Conservation (phyloP, 2,797 vertebrate genomes). For the Triplophysa yarkandensis region DNA sequence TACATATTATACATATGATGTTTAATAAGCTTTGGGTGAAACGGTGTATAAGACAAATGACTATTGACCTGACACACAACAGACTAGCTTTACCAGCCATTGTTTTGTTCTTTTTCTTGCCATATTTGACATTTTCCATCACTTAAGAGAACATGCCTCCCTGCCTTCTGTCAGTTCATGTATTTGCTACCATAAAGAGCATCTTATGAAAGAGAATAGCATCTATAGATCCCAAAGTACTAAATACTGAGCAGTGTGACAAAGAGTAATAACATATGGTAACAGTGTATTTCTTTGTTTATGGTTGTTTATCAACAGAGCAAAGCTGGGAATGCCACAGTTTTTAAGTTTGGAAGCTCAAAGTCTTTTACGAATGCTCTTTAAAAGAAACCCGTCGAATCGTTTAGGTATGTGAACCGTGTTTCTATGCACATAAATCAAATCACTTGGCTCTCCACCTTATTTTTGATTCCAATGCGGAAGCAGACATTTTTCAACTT, state of each 20-base stretch:
- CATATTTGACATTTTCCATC: too few species aligned
- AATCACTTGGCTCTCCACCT: background rate
- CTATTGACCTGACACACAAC: too few species aligned
- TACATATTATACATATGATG: background rate
- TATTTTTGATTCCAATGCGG: too few species aligned
- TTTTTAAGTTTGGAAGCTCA: slow-evolving; percentile 97
- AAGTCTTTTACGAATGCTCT: slow-evolving; percentile 95
- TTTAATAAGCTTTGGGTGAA: background rate
- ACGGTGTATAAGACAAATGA: background rate
- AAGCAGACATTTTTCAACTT: too few species aligned
- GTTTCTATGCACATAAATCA: background rate
- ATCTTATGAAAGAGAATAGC: too few species aligned
- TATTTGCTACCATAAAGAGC: too few species aligned
- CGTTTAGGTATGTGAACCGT: slow-evolving; percentile 83
- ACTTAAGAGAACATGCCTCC: too few species aligned
- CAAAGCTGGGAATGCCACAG: slow-evolving; percentile 97
- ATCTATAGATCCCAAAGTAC: too few species aligned
- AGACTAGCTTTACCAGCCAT: too few species aligned
- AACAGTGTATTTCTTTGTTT: slow-evolving; percentile 24
- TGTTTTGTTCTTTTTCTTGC: too few species aligned
- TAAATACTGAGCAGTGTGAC: too few species aligned
- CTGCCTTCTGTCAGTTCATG: too few species aligned
- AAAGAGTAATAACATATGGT: background rate
- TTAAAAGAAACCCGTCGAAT: slow-evolving; percentile 96
- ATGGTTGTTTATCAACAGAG: slow-evolving; percentile 72